phyloP scores from a whole-genome alignment of 2,113 vertebrate species.

The Hemiprocne comata region DNA sequence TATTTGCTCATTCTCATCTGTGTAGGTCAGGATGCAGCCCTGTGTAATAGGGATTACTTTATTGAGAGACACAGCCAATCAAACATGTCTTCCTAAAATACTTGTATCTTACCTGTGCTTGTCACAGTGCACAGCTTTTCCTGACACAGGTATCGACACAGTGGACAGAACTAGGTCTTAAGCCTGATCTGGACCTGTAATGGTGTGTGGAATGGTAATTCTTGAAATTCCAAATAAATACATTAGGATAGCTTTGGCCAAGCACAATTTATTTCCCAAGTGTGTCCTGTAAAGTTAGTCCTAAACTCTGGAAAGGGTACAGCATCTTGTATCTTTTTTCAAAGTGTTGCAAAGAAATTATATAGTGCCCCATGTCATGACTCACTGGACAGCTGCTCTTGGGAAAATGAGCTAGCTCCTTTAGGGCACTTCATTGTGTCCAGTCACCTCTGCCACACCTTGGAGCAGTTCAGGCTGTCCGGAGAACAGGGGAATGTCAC shows the following conservation, averaged over 20 bases:
- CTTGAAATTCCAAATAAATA: background rate
- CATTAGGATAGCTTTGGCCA: background rate
- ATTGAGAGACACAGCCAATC: background rate
- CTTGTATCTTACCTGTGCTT: background rate
- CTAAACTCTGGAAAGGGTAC: background rate
- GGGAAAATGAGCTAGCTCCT: background rate
- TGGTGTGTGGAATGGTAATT: background rate
- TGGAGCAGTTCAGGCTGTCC: background rate
- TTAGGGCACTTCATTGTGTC: accelerated
- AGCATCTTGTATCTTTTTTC: background rate
- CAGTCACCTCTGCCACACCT: background rate
- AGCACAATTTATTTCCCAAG: background rate
- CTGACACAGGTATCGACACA: background rate
- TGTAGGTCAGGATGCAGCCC: background rate
- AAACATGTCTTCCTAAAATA: background rate
- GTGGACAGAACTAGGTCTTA: background rate
- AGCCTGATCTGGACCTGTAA: background rate
- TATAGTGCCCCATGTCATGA: accelerated
- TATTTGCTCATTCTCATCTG: background rate
- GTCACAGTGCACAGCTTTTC: background rate
- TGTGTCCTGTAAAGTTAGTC: background rate
- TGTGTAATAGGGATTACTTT: background rate
- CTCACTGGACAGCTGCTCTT: background rate
- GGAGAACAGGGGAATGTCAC: background rate
- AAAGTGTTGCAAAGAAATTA: no score